Evolutionary conservation across 1,140 invertebrate genomes (phyloP).

Genomic region (Drosophila ohnishii): DNA sequence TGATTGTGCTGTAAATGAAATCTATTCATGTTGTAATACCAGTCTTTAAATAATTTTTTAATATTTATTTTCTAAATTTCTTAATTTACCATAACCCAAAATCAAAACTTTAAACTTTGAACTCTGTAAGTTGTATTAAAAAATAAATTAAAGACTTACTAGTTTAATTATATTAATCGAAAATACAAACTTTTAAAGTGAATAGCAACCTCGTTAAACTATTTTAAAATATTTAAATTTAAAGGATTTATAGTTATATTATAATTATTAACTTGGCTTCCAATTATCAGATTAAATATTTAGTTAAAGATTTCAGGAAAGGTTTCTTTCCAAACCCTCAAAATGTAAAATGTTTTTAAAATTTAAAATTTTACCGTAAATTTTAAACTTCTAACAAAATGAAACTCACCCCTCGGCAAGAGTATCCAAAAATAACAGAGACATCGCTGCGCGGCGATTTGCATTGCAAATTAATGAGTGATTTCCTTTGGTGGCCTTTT

Average conservation of each 20-base stretch:
- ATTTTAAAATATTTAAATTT: neutral
- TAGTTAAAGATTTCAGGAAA: too few relatives aligned
- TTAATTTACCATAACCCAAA: neutral
- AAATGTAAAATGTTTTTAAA: neutral
- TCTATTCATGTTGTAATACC: neutral
- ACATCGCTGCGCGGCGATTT: slow-evolving; percentile 48
- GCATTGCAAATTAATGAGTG: slow-evolving; percentile 78
- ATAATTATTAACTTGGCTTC: neutral
- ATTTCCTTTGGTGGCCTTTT: slow-evolving; percentile 59
- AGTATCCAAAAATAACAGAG: slow-evolving; percentile 10
- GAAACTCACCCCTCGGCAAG: neutral
- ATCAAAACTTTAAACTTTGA: neutral
- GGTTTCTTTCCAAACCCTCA: neutral
- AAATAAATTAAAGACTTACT: neutral
- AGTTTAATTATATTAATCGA: neutral
- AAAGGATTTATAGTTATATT: neutral
- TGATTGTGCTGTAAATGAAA: neutral
- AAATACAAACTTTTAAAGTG: neutral
- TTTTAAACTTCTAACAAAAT: neutral
- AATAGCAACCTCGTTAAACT: neutral
- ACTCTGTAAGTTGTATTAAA: neutral
- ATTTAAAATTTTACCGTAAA: neutral
- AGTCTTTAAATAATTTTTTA: neutral
- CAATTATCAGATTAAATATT: neutral
- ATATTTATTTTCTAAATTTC: neutral